Percentiles rank a stretch among this genome's conserved stretches.
Conservation (phyloP, 2,113 vertebrate genomes). For the Cochlearius cochlearius region DNA sequence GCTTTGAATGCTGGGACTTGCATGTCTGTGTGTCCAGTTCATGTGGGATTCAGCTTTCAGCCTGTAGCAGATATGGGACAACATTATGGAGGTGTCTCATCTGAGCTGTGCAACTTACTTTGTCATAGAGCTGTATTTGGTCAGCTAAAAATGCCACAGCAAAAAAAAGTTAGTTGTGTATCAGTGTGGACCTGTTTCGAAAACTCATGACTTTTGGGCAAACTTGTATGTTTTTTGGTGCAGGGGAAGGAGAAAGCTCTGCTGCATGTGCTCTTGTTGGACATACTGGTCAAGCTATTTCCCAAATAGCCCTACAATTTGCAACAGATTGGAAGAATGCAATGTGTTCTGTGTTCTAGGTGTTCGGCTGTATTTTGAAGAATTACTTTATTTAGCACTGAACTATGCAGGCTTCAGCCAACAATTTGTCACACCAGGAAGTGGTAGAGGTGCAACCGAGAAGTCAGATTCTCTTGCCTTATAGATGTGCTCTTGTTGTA, state of each 20-base stretch:
- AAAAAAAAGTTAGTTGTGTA: neutral
- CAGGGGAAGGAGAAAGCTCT: neutral
- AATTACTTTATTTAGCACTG: neutral
- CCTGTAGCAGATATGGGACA: neutral
- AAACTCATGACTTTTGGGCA: neutral
- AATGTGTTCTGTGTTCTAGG: neutral
- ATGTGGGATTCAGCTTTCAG: neutral
- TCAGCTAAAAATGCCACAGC: neutral
- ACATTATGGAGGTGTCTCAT: neutral
- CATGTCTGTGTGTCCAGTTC: neutral
- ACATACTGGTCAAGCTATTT: neutral
- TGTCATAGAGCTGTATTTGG: neutral
- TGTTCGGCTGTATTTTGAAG: neutral
- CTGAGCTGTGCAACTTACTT: neutral
- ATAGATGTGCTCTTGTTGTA: neutral
- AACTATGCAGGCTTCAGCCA: neutral
- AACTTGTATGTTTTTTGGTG: neutral
- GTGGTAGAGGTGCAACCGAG: neutral
- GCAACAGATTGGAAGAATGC: neutral
- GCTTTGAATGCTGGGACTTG: neutral
- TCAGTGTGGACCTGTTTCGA: neutral
- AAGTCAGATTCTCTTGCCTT: neutral
- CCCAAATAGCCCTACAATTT: neutral
- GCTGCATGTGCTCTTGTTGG: neutral
- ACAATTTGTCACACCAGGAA: neutral